A percentile compares a stretch with the other conserved stretches of the same genome.
phyloP scores from a whole-genome alignment of 1,140 invertebrate genomes.

The Olivierus martensii region DNA sequence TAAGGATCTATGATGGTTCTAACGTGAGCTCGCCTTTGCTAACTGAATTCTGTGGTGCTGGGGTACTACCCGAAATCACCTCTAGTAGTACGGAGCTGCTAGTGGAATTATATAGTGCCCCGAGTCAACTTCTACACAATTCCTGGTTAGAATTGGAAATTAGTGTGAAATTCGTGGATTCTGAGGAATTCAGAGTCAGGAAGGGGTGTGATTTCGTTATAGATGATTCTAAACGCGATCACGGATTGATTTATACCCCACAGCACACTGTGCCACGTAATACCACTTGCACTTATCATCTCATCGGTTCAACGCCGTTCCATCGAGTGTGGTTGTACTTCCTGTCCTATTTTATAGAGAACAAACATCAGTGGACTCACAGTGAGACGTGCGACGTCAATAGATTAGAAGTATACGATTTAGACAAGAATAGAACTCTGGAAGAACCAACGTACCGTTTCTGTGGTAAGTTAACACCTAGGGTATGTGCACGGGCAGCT shows the following conservation, averaged over 20 bases:
- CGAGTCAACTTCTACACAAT: slow-evolving; percentile 68
- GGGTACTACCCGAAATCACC: slow-evolving; percentile 62
- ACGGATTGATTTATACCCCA: slow-evolving; percentile 60
- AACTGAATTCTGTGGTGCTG: slow-evolving; percentile 75
- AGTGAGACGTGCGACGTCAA: slow-evolving; percentile 19
- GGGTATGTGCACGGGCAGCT: slow-evolving; percentile 19
- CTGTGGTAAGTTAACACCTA: slow-evolving; percentile 21
- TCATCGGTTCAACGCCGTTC: slow-evolving; percentile 49
- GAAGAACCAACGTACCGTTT: slow-evolving; percentile 14
- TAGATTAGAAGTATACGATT: slow-evolving; percentile 19
- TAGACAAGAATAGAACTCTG: slow-evolving; percentile 3
- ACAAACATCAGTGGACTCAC: slow-evolving; percentile 18
- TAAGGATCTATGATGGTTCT: slow-evolving; percentile 77
- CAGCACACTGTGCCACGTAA: slow-evolving; percentile 66
- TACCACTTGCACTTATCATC: slow-evolving; percentile 70
- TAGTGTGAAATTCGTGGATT: slow-evolving; percentile 59
- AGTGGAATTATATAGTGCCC: slow-evolving; percentile 78
- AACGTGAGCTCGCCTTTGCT: slow-evolving; percentile 74
- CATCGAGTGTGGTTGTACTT: slow-evolving; percentile 77
- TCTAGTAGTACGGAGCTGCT: slow-evolving; percentile 71
- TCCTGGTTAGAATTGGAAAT: slow-evolving; percentile 60
- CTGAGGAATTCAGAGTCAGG: slow-evolving; percentile 28
- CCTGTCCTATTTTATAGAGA: slow-evolving; percentile 31
- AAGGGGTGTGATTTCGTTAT: slow-evolving; percentile 81
- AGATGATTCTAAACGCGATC: slow-evolving; percentile 52